A percentile compares a stretch with the other conserved stretches of the same genome.
These are phyloP conservation scores for Pristionchus japonicus DNA, from an alignment of 2,888 invertebrate species.

Conservation along the genomic window DNA sequence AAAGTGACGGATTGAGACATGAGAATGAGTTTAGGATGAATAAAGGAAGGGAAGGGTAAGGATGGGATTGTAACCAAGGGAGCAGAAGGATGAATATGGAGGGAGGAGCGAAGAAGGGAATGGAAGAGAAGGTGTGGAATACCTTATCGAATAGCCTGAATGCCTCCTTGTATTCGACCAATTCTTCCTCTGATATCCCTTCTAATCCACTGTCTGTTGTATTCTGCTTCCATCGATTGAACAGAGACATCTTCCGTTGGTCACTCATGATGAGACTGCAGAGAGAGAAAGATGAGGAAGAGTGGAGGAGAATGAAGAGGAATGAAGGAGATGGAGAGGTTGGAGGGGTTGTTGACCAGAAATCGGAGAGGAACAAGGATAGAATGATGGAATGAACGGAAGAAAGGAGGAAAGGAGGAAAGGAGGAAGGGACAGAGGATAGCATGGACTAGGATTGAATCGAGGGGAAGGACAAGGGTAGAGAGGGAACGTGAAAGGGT, in stretches of 20 bases:
- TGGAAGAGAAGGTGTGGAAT: background rate
- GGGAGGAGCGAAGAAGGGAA: background rate
- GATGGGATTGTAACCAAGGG: background rate
- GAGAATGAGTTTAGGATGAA: background rate
- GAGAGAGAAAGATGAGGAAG: background rate
- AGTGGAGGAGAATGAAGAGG: background rate
- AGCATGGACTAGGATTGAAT: background rate
- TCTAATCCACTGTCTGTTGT: conserved; percentile 65
- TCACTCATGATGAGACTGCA: conserved; percentile 56
- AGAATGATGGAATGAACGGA: conserved; percentile 32
- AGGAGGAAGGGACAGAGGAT: background rate
- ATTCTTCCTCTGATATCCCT: conserved; percentile 74
- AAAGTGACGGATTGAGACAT: background rate
- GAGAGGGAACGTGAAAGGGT: conserved; percentile 13
- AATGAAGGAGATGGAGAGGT: background rate
- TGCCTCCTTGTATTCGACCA: conserved; percentile 74
- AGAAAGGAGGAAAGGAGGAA: background rate
- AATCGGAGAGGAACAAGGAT: background rate
- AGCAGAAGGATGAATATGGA: background rate
- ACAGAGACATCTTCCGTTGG: conserved; percentile 70
- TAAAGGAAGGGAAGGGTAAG: background rate
- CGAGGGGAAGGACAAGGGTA: background rate
- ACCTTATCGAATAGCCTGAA: conserved; percentile 75
- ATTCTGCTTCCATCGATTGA: conserved; percentile 72
- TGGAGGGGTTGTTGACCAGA: background rate